A percentile compares a stretch with the other conserved stretches of the same genome.
phyloP scores from a whole-genome alignment of 2,888 invertebrate genomes.

The Xestia ashworthii region DNA sequence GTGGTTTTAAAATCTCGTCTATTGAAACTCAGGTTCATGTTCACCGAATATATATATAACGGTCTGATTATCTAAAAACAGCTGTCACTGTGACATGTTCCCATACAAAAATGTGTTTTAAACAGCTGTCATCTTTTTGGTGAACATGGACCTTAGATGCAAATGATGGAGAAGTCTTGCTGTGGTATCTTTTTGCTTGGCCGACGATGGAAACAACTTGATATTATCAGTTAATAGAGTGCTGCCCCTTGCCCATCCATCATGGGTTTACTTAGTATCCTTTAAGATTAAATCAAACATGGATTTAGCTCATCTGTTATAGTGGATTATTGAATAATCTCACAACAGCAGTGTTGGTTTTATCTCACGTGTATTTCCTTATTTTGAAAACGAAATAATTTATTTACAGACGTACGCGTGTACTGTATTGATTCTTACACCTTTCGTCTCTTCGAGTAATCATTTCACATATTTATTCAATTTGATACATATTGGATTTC shows the following conservation, averaged over 20 bases:
- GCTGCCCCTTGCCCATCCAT: constrained; percentile 31
- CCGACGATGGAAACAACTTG: background rate
- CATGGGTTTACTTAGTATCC: constrained; percentile 11
- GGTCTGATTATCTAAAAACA: too few species aligned
- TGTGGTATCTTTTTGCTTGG: background rate
- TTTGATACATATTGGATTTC: constrained; percentile 1
- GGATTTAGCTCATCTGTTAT: constrained; percentile 7
- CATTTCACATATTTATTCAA: constrained; percentile 1
- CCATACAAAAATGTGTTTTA: too few species aligned
- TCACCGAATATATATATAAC: too few species aligned
- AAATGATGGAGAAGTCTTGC: background rate
- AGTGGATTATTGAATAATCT: background rate
- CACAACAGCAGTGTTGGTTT: background rate
- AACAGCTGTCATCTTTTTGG: too few species aligned
- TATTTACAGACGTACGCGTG: background rate
- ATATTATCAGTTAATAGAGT: constrained; percentile 41
- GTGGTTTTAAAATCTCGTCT: background rate
- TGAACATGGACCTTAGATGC: too few species aligned
- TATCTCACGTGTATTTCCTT: background rate
- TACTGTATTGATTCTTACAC: background rate
- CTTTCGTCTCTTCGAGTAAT: constrained; percentile 7
- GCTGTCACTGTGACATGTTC: too few species aligned
- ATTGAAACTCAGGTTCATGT: background rate
- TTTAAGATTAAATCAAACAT: constrained; percentile 23
- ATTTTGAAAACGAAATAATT: background rate